Evolutionary conservation across 1,140 invertebrate genomes (phyloP), one percentile per base, ranked within the genome.

Genomic region (Drosophila tristis): DNA sequence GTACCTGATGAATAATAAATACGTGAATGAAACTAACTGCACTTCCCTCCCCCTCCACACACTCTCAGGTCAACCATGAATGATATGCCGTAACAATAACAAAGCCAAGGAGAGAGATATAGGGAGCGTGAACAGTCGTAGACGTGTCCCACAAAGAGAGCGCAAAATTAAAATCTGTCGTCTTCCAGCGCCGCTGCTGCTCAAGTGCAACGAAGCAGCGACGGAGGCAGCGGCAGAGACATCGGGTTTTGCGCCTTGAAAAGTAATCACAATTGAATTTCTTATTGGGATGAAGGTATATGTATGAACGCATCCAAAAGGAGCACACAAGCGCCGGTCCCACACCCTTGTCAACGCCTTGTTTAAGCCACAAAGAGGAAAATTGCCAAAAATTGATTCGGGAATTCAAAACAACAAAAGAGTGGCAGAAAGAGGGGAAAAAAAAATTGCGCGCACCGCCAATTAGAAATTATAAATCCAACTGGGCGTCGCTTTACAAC

Each of bases 181-280:
- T 39, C 35, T 39, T 39, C 35, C 35, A 39, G 35, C 45, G 44
- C 15, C 26, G 15, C 7, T 29, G 44, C 75, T 78, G 74, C 75
- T 84, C 80, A 72, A 85, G 81, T 81, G 74, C 81, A 86, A 53
- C 65, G 74, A 87, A 61, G 74, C 81, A 61, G 31, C 64, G 70
- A 54, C 68, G 39, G 20, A 39, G 39, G 26, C 67, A 13, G 29
- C 50, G 57, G 43, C 45, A 13, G 15, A 11, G 62, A 48, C 29
- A 16, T 13, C 64, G 64, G 39, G 7, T 58, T n/a, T 42, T 61
- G 59, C 54, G 79, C 39, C 74, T 68, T 66, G 59, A 64, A 64
- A 86, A 86, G 78, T 75, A 87, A 87, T 87, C 82, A 82, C 74
- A 82, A 68, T 70, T 78, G 59, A 81, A 77, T 87, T 86, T 86